Base-by-base conservation (phyloP, 2,888 invertebrate species). In the Nymphalis urticae region DNA sequence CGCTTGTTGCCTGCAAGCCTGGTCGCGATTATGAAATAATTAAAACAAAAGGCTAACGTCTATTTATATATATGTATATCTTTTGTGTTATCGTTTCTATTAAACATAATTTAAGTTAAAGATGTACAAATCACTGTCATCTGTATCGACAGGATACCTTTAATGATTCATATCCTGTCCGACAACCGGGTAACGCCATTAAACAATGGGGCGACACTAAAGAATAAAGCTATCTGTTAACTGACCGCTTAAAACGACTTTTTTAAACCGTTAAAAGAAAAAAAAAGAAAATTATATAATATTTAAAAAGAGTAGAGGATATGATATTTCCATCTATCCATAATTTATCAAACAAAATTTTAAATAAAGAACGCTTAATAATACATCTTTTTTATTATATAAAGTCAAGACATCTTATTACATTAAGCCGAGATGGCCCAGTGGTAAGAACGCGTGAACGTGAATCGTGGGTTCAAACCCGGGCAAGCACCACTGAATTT, bases 151-250 rank as follows among this genome's bases (percentile, higher is more conserved):
- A 70, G 73, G 75, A 75, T 75, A 70, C 66, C 72, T 74, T 73
- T 73, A 73, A 72, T 72, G 75, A 72, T 71, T 69, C 72, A 72
- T 66, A 62, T 75, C 75, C 75, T 69, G 72, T 71, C 68, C 68
- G 66, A 56, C 69, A 32, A 58, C 68, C 64, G 64, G 66, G 71
- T 64, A 65, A 65, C 64, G 72, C 74, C 74, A 73, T 75, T 70
- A 76, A 76, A 76, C 75, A 76, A 74, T 70, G 72, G 75, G 69
- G 68, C 69, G 69, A 62, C 70, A 64, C 54, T 70, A 61, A 60
- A 62, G 17, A 48, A 27, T 63, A 66, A 70, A 66, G 64, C 19
- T 54, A 8, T n/a, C 2, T 47, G 47, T 48, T 59, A 36, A 21
- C 61, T 24, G 32, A 32, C 24, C 62, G 64, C 27, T 67, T 61